Percentiles rank a stretch among this genome's conserved stretches.
phyloP scores from a whole-genome alignment of 2,113 vertebrate genomes.

The Notarius quadriscutis region DNA sequence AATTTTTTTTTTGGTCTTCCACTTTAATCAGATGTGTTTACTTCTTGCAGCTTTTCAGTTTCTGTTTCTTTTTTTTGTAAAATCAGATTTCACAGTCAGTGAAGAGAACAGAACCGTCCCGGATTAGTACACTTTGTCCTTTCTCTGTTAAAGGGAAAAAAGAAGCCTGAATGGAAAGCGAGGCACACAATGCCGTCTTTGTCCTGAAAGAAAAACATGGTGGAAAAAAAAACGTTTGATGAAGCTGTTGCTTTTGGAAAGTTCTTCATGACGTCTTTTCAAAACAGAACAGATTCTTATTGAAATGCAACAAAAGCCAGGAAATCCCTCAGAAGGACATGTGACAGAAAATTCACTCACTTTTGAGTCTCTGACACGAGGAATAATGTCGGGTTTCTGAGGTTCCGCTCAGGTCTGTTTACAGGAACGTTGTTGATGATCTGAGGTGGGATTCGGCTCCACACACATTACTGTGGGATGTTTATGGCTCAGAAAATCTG shows the following conservation, averaged over 20 bases:
- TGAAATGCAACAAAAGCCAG: constrained; percentile 39
- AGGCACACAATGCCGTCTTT: constrained; percentile 38
- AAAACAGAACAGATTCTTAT: constrained; percentile 35
- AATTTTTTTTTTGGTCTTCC: not conserved
- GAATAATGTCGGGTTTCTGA: not conserved
- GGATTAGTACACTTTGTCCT: constrained; percentile 30
- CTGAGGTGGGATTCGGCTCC: too few species aligned
- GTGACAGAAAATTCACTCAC: not conserved
- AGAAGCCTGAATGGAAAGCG: not conserved
- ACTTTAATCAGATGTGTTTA: not conserved
- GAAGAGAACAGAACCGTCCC: not conserved
- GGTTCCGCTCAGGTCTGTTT: not conserved
- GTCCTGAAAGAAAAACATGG: constrained; percentile 16
- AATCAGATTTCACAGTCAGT: not conserved
- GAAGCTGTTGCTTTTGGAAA: constrained; percentile 50
- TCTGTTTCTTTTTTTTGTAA: not conserved
- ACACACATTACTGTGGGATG: too few species aligned
- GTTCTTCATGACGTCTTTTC: constrained; percentile 43
- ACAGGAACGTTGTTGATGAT: not conserved
- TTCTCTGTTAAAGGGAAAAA: not conserved
- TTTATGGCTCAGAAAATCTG: not conserved
- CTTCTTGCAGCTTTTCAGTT: not conserved
- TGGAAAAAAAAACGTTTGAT: constrained; percentile 9
- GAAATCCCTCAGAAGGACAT: constrained; percentile 36
- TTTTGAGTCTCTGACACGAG: not conserved